Base-by-base conservation (phyloP, 2,797 vertebrate species). In the Lithobates pipiens region DNA sequence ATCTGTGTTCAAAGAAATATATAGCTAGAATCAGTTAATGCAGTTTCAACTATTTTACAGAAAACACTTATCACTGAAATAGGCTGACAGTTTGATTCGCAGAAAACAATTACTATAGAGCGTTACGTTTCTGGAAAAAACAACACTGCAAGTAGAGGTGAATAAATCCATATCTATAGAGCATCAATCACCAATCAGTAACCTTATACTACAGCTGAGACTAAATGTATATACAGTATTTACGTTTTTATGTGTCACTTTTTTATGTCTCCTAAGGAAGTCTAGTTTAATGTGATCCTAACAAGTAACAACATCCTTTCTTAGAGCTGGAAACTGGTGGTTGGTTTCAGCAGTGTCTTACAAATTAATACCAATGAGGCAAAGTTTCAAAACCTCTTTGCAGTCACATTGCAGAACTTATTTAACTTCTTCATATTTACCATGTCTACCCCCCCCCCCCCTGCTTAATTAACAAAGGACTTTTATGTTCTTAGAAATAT, bases 41-140 rank as follows among this genome's bases (percentile, higher is more conserved):
- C 78, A 61, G 29, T 76, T 80, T 85, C 61, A 70, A 69, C 77
- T 69, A 54, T 75, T 85, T 80, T 76, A 85, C 71, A 54, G 70
- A 80, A 85, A 81, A 76, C 77, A 76, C 72, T 70, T 81, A 76
- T 81, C 84, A 76, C 42, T 29, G 72, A 44, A 85, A 85, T 61
- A 76, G 78, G 78, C 63, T 85, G 84, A 81, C 84, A 85, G 84
- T 76, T 85, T 85, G 78, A 85, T 80, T 76, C 84, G 57, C 32
- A 70, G 78, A 85, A 81, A 85, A 80, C 72, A 85, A 85, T 85
- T 80, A 81, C 32, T 69, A 36, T 39, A 75, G 3, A 70, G 78
- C 67, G 75, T 81, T 61, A 85, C 23, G 44, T 76, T 80, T 74
- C 42, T 57, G 32, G 39, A 32, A 61, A 32, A 82, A 82, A 82